Evolutionary conservation across 1,140 invertebrate species (phyloP).

Genomic region (Cephus cinctus): DNA sequence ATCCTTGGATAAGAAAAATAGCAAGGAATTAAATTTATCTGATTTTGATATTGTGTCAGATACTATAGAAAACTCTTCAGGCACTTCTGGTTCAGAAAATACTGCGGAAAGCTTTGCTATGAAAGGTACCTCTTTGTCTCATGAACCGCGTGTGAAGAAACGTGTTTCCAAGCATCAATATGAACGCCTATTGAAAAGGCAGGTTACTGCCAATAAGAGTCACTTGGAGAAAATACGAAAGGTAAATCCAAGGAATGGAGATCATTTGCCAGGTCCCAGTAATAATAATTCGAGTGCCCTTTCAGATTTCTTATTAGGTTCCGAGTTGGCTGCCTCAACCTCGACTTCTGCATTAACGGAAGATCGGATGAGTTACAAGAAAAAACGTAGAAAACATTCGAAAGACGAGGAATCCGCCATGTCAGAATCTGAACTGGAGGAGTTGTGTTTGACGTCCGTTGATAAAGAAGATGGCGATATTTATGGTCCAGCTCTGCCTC

Average conservation of each 20-base stretch:
- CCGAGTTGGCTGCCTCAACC: not conserved
- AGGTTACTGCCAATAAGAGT: constrained; percentile 15
- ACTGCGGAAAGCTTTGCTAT: not conserved
- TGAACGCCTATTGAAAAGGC: constrained; percentile 19
- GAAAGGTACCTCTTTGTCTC: constrained; percentile 1
- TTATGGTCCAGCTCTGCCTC: constrained; percentile 36
- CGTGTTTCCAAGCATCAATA: constrained; percentile 19
- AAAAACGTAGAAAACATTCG: not conserved
- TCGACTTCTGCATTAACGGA: not conserved
- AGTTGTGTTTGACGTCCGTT: too few species aligned
- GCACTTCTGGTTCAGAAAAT: constrained; percentile 12
- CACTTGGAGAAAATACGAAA: constrained; percentile 23
- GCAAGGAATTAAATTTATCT: constrained; percentile 36
- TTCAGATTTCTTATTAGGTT: constrained; percentile 33
- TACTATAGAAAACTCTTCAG: constrained; percentile 29
- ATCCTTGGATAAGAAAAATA: constrained; percentile 21
- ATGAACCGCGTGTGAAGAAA: constrained; percentile 15
- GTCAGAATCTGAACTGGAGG: too few species aligned
- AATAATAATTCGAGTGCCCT: constrained; percentile 37
- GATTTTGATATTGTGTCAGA: constrained; percentile 42
- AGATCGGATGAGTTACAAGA: not conserved
- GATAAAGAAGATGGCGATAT: constrained; percentile 6
- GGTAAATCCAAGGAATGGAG: constrained; percentile 31
- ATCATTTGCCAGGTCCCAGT: constrained; percentile 22
- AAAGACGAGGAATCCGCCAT: too few species aligned